A percentile compares a stretch with the other conserved stretches of the same genome.
Conservation (phyloP, 2,797 vertebrate genomes). For the Pipistrellus pygmaeus region DNA sequence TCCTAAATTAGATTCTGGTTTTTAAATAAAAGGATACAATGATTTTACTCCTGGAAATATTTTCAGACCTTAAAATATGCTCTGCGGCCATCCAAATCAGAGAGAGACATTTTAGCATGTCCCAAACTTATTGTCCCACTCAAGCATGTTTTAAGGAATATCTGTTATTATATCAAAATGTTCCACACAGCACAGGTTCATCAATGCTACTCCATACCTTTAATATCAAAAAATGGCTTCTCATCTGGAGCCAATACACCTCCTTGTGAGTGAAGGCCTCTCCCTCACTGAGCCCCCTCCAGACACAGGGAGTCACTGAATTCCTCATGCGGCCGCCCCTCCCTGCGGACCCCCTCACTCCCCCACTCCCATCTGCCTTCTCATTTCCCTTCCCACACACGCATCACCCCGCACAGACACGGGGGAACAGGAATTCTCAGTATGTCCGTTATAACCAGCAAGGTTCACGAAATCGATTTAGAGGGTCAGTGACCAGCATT, state of each 20-base stretch:
- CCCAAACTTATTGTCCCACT: background rate
- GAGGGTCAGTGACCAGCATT: slow-evolving; percentile 38
- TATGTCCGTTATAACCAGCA: background rate
- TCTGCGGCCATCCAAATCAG: background rate
- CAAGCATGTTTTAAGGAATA: background rate
- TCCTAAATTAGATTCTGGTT: background rate
- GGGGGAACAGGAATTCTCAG: background rate
- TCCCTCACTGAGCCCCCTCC: background rate
- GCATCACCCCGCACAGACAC: background rate
- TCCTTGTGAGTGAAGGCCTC: background rate
- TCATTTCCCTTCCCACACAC: background rate
- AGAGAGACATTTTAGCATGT: background rate
- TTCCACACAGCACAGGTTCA: background rate
- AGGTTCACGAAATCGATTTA: slow-evolving; percentile 59
- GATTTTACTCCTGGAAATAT: background rate
- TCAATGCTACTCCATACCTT: background rate
- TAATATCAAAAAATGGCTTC: background rate
- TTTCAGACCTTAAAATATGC: background rate
- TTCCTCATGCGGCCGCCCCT: rapidly evolving
- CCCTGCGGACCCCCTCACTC: rapidly evolving
- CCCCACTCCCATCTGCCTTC: rapidly evolving
- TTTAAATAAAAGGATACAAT: background rate
- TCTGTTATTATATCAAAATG: background rate
- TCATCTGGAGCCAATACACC: background rate
- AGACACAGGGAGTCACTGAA: background rate